Evolutionary conservation across 2,888 invertebrate species (phyloP).

Genomic region (Drosophila mayaguana): DNA sequence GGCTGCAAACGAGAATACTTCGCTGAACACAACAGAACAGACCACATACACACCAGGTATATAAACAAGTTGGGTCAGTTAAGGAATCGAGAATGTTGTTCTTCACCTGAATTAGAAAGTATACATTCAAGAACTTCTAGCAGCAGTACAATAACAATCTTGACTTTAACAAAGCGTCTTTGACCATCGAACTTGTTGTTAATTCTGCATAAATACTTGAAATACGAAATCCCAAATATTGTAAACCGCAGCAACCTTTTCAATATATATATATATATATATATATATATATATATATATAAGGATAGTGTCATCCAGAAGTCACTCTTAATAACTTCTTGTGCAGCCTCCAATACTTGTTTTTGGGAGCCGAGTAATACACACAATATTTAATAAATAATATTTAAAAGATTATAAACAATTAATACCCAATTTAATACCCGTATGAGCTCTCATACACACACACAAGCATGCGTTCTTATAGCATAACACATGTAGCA

Average conservation of each 20-base stretch:
- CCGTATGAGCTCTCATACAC: conserved; percentile 37
- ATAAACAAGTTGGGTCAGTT: conserved; percentile 61
- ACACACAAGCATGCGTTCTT: conserved; percentile 9
- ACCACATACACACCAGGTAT: conserved; percentile 86
- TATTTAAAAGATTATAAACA: conserved; percentile 24
- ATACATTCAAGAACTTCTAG: conserved; percentile 32
- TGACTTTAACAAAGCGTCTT: conserved; percentile 72
- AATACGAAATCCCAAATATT: conserved; percentile 36
- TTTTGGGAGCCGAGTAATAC: conserved; percentile 25
- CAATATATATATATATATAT: conserved; percentile 24
- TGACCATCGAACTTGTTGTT: conserved; percentile 81
- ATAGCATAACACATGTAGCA: conserved; percentile 28
- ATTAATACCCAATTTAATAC: conserved; percentile 35
- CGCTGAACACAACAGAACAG: conserved; percentile 85
- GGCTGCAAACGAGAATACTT: conserved; percentile 84
- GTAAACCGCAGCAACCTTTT: conserved; percentile 48
- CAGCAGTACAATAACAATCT: conserved; percentile 53
- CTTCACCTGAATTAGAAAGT: conserved; percentile 17
- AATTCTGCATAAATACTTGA: conserved; percentile 51
- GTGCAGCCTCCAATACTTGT: conserved; percentile 30
- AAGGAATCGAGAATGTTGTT: conserved; percentile 17
- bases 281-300: not conserved
- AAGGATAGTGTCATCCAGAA: conserved; percentile 35
- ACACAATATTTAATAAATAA: conserved; percentile 24
- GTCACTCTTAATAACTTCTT: conserved; percentile 33